Percentiles rank a stretch among this genome's conserved stretches.
phyloP scores from a whole-genome alignment of 1,140 invertebrate genomes.

The Drosophila lacteicornis region DNA sequence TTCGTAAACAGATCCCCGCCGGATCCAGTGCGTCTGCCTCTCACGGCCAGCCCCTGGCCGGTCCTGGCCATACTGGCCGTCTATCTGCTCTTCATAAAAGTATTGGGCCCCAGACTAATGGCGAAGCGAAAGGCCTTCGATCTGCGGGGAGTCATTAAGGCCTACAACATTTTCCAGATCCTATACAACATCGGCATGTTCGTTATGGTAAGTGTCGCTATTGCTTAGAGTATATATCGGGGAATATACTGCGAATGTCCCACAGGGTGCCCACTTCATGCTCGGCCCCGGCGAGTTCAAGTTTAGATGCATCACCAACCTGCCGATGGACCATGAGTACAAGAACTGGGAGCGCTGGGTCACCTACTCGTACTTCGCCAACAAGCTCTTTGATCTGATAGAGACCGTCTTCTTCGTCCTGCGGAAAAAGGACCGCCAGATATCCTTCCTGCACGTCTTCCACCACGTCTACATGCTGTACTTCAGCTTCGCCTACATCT shows the following conservation, averaged over 20 bases:
- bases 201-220: conserved; percentile 14
- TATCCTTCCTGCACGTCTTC: conserved; percentile 56
- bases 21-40: conserved; percentile 82
- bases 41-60: conserved; percentile 90
- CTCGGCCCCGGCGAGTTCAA: conserved; percentile 23
- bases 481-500: conserved; percentile 15
- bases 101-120: conserved; percentile 91
- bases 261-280: conserved; percentile 31
- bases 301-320: conserved; percentile 28
- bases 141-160: conserved; percentile 89
- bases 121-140: conserved; percentile 91
- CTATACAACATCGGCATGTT: conserved; percentile 43
- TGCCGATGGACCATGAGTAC: conserved; percentile 43
- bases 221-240: no score
- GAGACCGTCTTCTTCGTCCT: conserved; percentile 67
- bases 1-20: conserved; percentile 14
- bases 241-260: neutral
- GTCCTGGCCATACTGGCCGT: conserved; percentile 88
- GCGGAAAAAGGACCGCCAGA: conserved; percentile 58
- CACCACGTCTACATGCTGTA: conserved; percentile 86
- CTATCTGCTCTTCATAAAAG: conserved; percentile 89
- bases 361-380: conserved; percentile 50
- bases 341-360: conserved; percentile 43
- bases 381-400: conserved; percentile 57
- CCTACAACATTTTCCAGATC: conserved; percentile 92